These are phyloP conservation scores for Bombus terrestris DNA, from an alignment of 1,140 invertebrate species.

Conservation along the genomic window DNA sequence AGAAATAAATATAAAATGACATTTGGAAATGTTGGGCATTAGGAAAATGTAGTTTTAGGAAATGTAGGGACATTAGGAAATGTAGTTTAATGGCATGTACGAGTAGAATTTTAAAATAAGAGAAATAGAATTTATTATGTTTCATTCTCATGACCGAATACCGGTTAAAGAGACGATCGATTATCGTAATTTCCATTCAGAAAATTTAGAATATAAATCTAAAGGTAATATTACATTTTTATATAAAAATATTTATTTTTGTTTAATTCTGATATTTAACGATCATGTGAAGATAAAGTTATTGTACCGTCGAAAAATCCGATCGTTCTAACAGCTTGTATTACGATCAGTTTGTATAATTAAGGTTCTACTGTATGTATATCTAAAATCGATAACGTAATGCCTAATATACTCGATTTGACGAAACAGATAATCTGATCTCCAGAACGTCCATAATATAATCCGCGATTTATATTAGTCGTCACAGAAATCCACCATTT, in stretches of 20 bases:
- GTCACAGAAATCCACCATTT: slow-evolving; percentile 2
- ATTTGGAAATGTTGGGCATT: background rate
- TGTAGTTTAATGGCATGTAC: no score
- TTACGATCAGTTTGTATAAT: background rate
- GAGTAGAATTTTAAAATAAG: no score
- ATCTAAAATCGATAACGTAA: background rate
- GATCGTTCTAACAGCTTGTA: no score
- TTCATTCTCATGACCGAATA: background rate
- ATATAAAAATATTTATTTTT: background rate
- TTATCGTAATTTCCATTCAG: background rate
- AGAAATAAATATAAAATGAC: background rate
- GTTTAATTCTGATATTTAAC: background rate
- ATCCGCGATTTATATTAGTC: slow-evolving; percentile 21
- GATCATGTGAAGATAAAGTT: no score
- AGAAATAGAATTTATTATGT: background rate
- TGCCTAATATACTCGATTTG: background rate
- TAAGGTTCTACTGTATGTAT: background rate
- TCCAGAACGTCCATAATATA: background rate
- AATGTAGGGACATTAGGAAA: background rate
- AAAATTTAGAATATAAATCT: background rate
- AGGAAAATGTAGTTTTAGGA: background rate
- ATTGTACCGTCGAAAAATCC: no score
- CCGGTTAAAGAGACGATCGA: no score
- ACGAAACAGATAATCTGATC: background rate
- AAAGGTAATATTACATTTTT: no score